phyloP scores from a whole-genome alignment of 2,888 invertebrate species.

The Dione juno region DNA sequence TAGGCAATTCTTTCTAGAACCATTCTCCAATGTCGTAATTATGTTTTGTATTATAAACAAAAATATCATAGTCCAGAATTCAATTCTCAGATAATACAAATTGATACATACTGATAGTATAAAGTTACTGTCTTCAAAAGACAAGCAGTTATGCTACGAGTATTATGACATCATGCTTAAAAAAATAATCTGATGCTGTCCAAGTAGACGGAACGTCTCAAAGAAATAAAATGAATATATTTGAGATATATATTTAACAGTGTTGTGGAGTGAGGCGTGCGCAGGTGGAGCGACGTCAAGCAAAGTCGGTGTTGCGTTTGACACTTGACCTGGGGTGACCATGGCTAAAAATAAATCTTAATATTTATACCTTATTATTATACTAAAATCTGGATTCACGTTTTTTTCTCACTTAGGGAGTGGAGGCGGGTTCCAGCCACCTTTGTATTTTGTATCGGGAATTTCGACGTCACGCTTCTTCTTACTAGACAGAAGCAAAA shows the following conservation, averaged over 20 bases:
- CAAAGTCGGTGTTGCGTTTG: constrained; percentile 40
- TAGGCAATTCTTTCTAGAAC: no score
- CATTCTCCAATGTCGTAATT: no score
- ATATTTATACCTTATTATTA: background rate
- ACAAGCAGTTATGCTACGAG: constrained; percentile 2
- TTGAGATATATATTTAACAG: constrained; percentile 25
- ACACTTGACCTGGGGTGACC: constrained; percentile 47
- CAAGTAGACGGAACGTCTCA: background rate
- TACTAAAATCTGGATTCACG: no score
- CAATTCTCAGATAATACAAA: background rate
- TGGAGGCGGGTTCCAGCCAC: no score
- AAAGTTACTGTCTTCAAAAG: background rate
- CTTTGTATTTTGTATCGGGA: no score
- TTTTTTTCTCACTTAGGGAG: no score
- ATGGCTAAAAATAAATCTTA: constrained; percentile 1
- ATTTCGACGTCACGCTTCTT: no score
- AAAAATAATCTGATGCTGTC: constrained; percentile 4
- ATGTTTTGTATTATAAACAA: background rate
- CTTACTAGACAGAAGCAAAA: no score
- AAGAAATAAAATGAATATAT: constrained; percentile 20
- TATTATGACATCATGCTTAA: constrained; percentile 8
- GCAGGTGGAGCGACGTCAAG: constrained; percentile 41
- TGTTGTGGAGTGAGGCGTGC: constrained; percentile 32
- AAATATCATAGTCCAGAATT: background rate
- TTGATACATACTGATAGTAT: background rate